Base-by-base conservation (phyloP, 1,140 invertebrate genomes). In the Asbolus verrucosus region DNA sequence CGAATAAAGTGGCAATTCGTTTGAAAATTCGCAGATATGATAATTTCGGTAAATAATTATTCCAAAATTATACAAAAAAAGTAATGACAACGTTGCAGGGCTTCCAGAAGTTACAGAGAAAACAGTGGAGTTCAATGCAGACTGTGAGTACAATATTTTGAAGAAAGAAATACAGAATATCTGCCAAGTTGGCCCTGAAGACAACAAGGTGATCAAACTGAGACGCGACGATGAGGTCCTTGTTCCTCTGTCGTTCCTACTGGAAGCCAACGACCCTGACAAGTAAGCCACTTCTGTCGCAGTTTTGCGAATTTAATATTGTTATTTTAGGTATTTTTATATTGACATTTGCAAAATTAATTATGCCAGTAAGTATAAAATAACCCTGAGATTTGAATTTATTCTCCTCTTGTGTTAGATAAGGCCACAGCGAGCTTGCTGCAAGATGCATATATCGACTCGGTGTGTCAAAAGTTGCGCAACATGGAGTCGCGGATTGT, bases 371-470 rank as follows among this genome's bases (percentile, higher is more conserved):
- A 54, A 70, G 67, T n/a, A n/a, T n/a, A n/a, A n/a, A n/a, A n/a
- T n/a, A n/a, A n/a, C n/a, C n/a, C n/a, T n/a, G n/a, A n/a, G n/a
- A n/a, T n/a, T n/a, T n/a, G n/a, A n/a, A n/a, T n/a, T n/a, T n/a
- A n/a, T n/a, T n/a, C n/a, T n/a, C n/a, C n/a, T n/a, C 0, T 21
- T 39, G 27, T 73, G 65, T 41, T 67, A 76, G 75, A 70, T 67
- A 73, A 74, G 68, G 73, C 67, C 6, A 70, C 62, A 30, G 69
- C 72, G 15, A 80, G 72, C 71, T 60, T 76, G n/a, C 66, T 81
- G 6, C 79, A 81, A 73, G 79, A 80, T 71, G 77, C 79, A 5
- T 81, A 81, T 65, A 73, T 81, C 4, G 78, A 81, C 70, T 76
- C 79, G n/a, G 76, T 81, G 1, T 68, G 75, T 46, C 76, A 79